Conservation (phyloP, 2,888 invertebrate genomes). For the Incurvaria masculella region DNA sequence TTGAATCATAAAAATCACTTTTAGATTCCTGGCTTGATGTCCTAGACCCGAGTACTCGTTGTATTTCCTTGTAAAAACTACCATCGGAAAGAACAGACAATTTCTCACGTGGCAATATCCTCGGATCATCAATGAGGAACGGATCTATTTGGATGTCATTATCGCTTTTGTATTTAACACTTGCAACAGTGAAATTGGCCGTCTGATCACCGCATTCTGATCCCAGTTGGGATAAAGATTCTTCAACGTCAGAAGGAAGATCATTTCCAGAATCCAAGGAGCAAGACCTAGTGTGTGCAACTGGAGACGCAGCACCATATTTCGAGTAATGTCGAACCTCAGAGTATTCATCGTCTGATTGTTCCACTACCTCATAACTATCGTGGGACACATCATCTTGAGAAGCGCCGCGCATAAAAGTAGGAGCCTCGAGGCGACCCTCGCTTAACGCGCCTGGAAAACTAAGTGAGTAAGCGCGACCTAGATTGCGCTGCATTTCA, state of each 20-base stretch:
- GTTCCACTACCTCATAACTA: slow-evolving; percentile 81
- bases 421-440: slow-evolving; percentile 63
- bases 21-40: slow-evolving; percentile 69
- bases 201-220: slow-evolving; percentile 54
- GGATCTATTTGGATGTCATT: slow-evolving; percentile 71
- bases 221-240: slow-evolving; percentile 50
- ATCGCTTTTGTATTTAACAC: slow-evolving; percentile 64
- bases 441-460: slow-evolving; percentile 79
- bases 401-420: slow-evolving; percentile 65
- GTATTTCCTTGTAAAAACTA: slow-evolving; percentile 67
- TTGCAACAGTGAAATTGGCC: slow-evolving; percentile 54
- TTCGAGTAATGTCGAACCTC: slow-evolving; percentile 33
- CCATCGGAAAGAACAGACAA: slow-evolving; percentile 71
- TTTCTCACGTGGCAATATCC: slow-evolving; percentile 68
- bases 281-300: slow-evolving; percentile 61
- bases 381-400: slow-evolving; percentile 87
- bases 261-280: slow-evolving; percentile 76
- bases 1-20: slow-evolving; percentile 66
- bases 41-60: slow-evolving; percentile 59
- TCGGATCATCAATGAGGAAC: slow-evolving; percentile 75
- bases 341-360: slow-evolving; percentile 63
- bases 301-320: slow-evolving; percentile 29
- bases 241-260: slow-evolving; percentile 70
- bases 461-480: slow-evolving; percentile 80
- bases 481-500: slow-evolving; percentile 67